Evolutionary conservation across 2,797 vertebrate genomes (phyloP).

Genomic region (Halcyon chelicuti): DNA sequence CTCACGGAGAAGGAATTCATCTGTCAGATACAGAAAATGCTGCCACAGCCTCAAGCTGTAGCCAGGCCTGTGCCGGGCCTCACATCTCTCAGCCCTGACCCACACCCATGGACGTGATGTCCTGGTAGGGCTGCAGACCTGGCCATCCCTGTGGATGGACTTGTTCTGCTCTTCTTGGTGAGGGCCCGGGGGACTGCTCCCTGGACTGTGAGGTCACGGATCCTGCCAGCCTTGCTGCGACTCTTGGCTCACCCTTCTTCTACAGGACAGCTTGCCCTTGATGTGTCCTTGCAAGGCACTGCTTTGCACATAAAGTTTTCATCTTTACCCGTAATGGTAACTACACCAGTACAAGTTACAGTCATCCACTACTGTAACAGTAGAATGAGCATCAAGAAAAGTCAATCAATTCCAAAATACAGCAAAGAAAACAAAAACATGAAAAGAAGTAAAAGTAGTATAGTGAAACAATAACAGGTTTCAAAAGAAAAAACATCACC

Average conservation of each 20-base stretch:
- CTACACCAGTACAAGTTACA: neutral
- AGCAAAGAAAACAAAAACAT: neutral
- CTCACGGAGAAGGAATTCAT: neutral
- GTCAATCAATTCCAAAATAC: neutral
- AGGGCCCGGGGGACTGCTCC: neutral
- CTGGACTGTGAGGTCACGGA: accelerated
- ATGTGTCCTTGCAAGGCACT: neutral
- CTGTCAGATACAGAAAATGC: neutral
- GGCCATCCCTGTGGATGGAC: accelerated
- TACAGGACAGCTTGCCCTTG: neutral
- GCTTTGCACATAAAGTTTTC: neutral
- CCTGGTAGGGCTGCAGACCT: neutral
- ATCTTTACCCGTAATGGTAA: neutral
- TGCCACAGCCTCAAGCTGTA: neutral
- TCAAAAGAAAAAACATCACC: neutral
- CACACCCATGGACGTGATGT: accelerated
- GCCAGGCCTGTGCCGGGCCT: neutral
- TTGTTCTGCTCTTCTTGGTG: neutral
- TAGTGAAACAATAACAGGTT: neutral
- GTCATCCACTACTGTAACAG: neutral
- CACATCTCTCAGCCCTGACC: neutral
- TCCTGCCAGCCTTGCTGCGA: neutral
- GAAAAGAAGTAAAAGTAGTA: neutral
- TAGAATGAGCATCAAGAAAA: neutral
- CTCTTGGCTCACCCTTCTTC: neutral